These are phyloP conservation scores for Caenorhabditis imperialis DNA, from an alignment of 2,888 invertebrate species.

Conservation along the genomic window DNA sequence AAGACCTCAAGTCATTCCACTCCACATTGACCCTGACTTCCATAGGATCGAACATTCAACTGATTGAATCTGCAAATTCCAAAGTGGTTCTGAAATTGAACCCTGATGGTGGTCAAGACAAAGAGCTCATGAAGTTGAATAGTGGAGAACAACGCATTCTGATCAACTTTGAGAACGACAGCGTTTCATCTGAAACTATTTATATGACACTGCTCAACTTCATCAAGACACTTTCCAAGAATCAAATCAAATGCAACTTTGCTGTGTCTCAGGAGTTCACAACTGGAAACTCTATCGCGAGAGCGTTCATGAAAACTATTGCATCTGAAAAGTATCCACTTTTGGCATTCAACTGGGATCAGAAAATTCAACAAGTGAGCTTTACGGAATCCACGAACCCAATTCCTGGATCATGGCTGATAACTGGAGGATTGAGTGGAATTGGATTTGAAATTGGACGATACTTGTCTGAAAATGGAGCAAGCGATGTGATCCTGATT, in stretches of 20 bases:
- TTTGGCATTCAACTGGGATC: conserved; percentile 56
- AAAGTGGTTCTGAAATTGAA: conserved; percentile 4
- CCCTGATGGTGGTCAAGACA: conserved; percentile 19
- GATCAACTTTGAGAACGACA: conserved; percentile 11
- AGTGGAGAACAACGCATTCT: not conserved
- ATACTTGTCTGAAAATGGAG: conserved; percentile 53
- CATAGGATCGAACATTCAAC: not conserved
- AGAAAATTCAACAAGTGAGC: conserved; percentile 53
- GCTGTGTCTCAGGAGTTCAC: conserved; percentile 25
- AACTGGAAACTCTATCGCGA: conserved; percentile 41
- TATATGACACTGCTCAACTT: conserved; percentile 48
- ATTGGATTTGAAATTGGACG: conserved; percentile 71
- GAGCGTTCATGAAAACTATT: conserved; percentile 62
- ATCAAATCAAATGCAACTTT: conserved; percentile 26
- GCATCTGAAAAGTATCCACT: conserved; percentile 60
- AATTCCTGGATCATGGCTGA: conserved; percentile 62
- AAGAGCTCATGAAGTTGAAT: conserved; percentile 3
- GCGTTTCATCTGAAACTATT: conserved; percentile 17
- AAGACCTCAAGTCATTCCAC: not conserved
- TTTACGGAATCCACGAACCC: conserved; percentile 6
- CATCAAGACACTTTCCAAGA: conserved; percentile 17
- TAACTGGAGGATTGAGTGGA: conserved; percentile 74
- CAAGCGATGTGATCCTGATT: conserved; percentile 56
- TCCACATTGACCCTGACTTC: not conserved
- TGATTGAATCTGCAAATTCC: not conserved